Percentiles rank a stretch among this genome's conserved stretches.
phyloP scores from a whole-genome alignment of 2,113 vertebrate genomes.

The Podilymbus podiceps region DNA sequence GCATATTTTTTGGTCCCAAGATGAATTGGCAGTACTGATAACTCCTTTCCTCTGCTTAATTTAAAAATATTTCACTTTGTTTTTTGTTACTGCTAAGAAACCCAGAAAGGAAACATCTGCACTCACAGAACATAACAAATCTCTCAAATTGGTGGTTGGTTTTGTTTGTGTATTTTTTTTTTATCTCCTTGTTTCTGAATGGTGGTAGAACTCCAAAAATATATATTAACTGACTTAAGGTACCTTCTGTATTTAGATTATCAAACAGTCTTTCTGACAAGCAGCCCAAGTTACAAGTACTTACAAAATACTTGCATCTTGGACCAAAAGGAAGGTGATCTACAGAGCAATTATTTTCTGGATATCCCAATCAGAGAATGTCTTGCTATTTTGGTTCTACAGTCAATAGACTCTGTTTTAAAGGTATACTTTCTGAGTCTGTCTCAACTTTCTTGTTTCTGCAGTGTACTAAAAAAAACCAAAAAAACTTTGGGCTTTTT shows the following conservation, averaged over 20 bases:
- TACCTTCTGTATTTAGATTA: not conserved
- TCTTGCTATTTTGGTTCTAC: not conserved
- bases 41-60: not conserved
- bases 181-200: not conserved
- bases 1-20: accelerated
- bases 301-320: not conserved
- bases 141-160: too few relatives aligned
- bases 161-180: not conserved
- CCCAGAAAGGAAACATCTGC: not conserved
- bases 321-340: not conserved
- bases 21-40: not conserved
- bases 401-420: not conserved
- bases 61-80: not conserved
- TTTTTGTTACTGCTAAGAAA: not conserved
- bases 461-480: too few relatives aligned
- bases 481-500: not conserved
- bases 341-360: not conserved
- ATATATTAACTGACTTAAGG: not conserved
- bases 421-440: not conserved
- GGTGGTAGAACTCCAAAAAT: not conserved
- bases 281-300: not conserved
- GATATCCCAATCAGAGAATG: not conserved
- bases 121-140: not conserved
- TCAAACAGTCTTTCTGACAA: not conserved
- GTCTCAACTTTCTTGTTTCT: not conserved